Conservation (phyloP, 2,888 invertebrate genomes). For the Drosophila crucigera region DNA sequence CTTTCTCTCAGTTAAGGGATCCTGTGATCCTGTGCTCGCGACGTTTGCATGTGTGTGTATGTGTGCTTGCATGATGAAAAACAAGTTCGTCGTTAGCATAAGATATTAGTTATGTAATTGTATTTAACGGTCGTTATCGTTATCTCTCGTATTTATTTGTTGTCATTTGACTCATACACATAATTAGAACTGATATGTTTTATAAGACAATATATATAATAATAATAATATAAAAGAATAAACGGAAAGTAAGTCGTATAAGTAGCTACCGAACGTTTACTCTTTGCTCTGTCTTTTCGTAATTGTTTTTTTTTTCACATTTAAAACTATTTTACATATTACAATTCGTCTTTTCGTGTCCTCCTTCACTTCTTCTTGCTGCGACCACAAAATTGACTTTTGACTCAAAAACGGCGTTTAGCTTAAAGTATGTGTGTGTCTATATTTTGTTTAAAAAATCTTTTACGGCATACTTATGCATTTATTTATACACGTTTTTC, state of each 20-base stretch:
- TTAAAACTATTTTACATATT: conserved; percentile 55
- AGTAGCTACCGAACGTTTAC: conserved; percentile 61
- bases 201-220: conserved; percentile 74
- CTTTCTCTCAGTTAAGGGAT: not conserved
- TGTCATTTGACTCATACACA: conserved; percentile 59
- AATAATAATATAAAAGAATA: conserved; percentile 40
- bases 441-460: conserved; percentile 64
- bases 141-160: conserved; percentile 51
- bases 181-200: conserved; percentile 81
- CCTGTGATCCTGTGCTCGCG: conserved; percentile 8
- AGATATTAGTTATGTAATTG: conserved; percentile 48
- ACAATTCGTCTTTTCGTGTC: conserved; percentile 23
- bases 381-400: conserved; percentile 75
- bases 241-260: conserved; percentile 70
- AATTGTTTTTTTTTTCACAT: conserved; percentile 28
- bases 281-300: conserved; percentile 43
- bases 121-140: conserved; percentile 52
- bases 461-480: conserved; percentile 61
- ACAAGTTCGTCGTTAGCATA: conserved; percentile 52
- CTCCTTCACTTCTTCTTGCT: not conserved
- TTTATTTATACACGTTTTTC: conserved; percentile 51
- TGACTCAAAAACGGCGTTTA: conserved; percentile 64
- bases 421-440: conserved; percentile 65
- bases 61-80: conserved; percentile 50
- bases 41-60: conserved; percentile 34